Evolutionary conservation across 2,113 vertebrate genomes (phyloP).

Genomic region (Rhinoderma darwinii): DNA sequence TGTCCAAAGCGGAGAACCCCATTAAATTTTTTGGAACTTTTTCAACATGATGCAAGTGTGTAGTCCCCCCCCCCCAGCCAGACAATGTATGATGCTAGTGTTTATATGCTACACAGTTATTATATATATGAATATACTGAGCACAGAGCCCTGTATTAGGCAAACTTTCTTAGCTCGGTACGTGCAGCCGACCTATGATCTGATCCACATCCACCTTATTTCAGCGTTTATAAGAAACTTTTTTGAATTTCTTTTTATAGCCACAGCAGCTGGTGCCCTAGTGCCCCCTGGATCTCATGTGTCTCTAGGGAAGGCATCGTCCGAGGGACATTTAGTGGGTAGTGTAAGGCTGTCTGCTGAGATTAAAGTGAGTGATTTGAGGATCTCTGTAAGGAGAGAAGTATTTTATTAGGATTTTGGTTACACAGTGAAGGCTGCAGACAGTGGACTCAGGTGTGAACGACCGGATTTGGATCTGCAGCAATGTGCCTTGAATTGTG

Average conservation of each 20-base stretch:
- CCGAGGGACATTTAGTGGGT: slow-evolving; percentile 20
- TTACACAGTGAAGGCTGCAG: not conserved
- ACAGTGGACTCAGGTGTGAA: not conserved
- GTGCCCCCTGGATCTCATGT: slow-evolving; percentile 10
- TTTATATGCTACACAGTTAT: too few relatives aligned
- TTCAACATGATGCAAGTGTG: not conserved
- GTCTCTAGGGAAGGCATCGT: not conserved
- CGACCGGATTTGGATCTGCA: not conserved
- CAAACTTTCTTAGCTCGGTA: not conserved
- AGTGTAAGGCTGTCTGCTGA: slow-evolving; percentile 23
- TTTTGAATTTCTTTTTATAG: slow-evolving; percentile 5
- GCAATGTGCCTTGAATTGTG: not conserved
- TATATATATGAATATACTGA: not conserved
- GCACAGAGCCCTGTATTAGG: not conserved
- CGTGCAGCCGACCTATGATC: not conserved
- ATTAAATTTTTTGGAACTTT: too few relatives aligned
- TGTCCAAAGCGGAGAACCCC: too few relatives aligned
- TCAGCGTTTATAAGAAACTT: not conserved
- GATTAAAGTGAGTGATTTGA: slow-evolving; percentile 14
- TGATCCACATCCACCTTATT: slow-evolving; percentile 6
- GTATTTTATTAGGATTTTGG: not conserved
- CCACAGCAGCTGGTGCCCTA: slow-evolving; percentile 7
- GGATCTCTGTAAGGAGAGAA: not conserved
- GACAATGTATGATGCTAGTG: too few relatives aligned
- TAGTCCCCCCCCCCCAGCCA: not conserved